Conservation (phyloP, 2,888 invertebrate genomes). For the Eristalis intricaria region DNA sequence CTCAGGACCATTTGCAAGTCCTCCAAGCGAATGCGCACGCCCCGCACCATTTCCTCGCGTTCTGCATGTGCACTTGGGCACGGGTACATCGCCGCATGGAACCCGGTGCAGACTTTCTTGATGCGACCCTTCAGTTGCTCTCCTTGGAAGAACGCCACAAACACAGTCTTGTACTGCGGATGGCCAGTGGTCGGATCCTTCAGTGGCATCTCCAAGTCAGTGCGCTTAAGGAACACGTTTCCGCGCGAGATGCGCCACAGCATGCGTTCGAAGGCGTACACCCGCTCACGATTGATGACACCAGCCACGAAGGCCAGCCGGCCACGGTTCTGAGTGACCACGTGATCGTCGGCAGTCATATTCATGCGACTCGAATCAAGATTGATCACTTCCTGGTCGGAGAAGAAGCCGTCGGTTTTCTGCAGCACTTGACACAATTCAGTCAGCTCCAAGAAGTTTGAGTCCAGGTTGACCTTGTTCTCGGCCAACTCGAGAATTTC, state of each 20-base stretch:
- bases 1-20: constrained; percentile 90
- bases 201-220: constrained; percentile 88
- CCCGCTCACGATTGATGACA: constrained; percentile 90
- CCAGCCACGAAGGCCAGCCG: constrained; percentile 89
- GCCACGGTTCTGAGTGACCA: constrained; percentile 78
- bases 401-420: constrained; percentile 87
- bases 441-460: constrained; percentile 94
- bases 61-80: constrained; percentile 91
- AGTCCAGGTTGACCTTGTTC: constrained; percentile 95
- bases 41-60: constrained; percentile 90
- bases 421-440: constrained; percentile 95
- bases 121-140: constrained; percentile 92
- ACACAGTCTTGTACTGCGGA: constrained; percentile 90
- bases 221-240: constrained; percentile 90
- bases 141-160: constrained; percentile 91
- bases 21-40: constrained; percentile 90
- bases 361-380: constrained; percentile 84
- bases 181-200: constrained; percentile 88
- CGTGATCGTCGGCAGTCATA: constrained; percentile 85
- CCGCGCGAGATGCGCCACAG: constrained; percentile 94
- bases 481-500: constrained; percentile 96
- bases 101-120: constrained; percentile 94
- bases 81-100: constrained; percentile 92
- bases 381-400: constrained; percentile 78
- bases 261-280: constrained; percentile 92